Percentiles rank a stretch among this genome's conserved stretches.
Conservation (phyloP, 2,797 vertebrate genomes). For the Enoplosus armatus region DNA sequence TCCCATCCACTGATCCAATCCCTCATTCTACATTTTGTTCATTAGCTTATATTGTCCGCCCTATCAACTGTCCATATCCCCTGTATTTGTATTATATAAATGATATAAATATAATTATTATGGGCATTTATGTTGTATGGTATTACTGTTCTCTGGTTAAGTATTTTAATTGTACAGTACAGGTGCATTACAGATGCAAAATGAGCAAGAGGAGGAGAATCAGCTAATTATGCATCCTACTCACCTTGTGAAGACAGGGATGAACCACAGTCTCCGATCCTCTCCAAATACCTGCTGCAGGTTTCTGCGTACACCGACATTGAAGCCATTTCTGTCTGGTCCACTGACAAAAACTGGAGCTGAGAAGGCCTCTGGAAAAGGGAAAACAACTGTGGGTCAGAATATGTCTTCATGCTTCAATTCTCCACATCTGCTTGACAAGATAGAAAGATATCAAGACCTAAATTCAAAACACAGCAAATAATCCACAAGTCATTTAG, state of each 20-base stretch:
- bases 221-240: slow-evolving; percentile 29
- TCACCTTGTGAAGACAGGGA: slow-evolving; percentile 94
- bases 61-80: neutral
- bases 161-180: neutral
- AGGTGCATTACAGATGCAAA: slow-evolving; percentile 1
- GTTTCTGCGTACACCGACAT: slow-evolving; percentile 91
- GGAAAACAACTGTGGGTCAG: slow-evolving; percentile 3
- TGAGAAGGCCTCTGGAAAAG: slow-evolving; percentile 94
- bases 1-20: slow-evolving; percentile 11
- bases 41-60: neutral
- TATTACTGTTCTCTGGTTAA: neutral
- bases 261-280: slow-evolving; percentile 91
- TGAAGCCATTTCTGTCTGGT: slow-evolving; percentile 96
- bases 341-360: slow-evolving; percentile 93
- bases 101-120: neutral
- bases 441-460: neutral
- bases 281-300: slow-evolving; percentile 96
- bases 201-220: neutral
- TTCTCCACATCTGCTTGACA: neutral
- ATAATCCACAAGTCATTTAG: neutral
- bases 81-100: neutral
- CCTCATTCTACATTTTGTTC: slow-evolving; percentile 14
- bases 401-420: slow-evolving; percentile 17
- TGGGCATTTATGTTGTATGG: neutral
- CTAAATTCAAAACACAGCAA: slow-evolving; percentile 5